Percentiles rank a stretch among this genome's conserved stretches.
Evolutionary conservation across 2,888 invertebrate species (phyloP).

Genomic region (Dolichopus griseipennis): DNA sequence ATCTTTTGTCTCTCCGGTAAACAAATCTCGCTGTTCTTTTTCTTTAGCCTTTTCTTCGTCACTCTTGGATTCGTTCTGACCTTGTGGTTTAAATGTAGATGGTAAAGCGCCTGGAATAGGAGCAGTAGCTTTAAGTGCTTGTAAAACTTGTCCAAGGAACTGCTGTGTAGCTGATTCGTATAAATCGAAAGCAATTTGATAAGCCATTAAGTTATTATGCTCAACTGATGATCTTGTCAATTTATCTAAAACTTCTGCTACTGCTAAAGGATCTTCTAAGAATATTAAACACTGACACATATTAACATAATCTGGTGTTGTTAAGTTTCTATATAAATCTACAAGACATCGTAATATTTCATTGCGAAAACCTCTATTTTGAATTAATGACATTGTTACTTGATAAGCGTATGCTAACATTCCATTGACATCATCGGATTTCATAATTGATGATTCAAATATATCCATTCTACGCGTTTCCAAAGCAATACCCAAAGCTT

Average conservation of each 20-base stretch:
- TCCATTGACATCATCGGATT: constrained; percentile 79
- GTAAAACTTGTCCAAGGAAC: constrained; percentile 78
- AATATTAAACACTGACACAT: constrained; percentile 98
- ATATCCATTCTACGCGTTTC: constrained; percentile 97
- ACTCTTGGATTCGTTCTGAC: constrained; percentile 40
- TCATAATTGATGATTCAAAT: constrained; percentile 83
- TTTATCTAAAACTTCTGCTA: constrained; percentile 87
- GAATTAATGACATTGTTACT: constrained; percentile 92
- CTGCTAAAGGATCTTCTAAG: constrained; percentile 85
- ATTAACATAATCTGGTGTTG: constrained; percentile 92
- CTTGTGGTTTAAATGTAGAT: constrained; percentile 65
- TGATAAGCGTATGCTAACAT: constrained; percentile 94
- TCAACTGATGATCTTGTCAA: constrained; percentile 64
- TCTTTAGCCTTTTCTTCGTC: constrained; percentile 29
- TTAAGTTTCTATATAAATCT: constrained; percentile 76
- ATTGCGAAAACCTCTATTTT: constrained; percentile 87
- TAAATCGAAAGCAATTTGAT: constrained; percentile 97
- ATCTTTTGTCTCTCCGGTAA: constrained; percentile 47
- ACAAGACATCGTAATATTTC: constrained; percentile 83
- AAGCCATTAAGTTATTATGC: constrained; percentile 87
- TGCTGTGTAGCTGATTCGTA: constrained; percentile 99
- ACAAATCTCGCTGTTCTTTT: constrained; percentile 31
- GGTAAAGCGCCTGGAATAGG: constrained; percentile 69
- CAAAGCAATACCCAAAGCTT: constrained; percentile 90
- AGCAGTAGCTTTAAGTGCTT: constrained; percentile 71